Conservation (phyloP, 2,888 invertebrate genomes). For the Drosophila pseudotalamancana region DNA sequence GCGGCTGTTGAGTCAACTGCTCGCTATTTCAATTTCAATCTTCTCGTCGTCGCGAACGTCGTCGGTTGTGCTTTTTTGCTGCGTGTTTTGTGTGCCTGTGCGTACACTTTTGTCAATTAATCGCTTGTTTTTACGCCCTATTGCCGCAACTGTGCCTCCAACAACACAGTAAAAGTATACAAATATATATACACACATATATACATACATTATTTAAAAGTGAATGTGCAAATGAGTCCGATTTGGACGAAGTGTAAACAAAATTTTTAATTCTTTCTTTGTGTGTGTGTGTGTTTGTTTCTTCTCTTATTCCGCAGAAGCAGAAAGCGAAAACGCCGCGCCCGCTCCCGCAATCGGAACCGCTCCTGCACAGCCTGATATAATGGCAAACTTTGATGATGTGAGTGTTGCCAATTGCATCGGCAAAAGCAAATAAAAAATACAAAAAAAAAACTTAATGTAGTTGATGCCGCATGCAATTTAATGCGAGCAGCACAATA, state of each 20-base stretch:
- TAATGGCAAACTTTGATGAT: slow-evolving; percentile 83
- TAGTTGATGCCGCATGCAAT: slow-evolving; percentile 43
- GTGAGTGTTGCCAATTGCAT: slow-evolving; percentile 75
- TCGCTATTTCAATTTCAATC: slow-evolving; percentile 51
- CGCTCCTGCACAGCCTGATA: slow-evolving; percentile 56
- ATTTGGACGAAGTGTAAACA: slow-evolving; percentile 22
- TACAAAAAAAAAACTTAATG: slow-evolving; percentile 14
- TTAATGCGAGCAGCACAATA: slow-evolving; percentile 44
- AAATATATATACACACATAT: slow-evolving; percentile 10
- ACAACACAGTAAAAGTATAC: slow-evolving; percentile 40
- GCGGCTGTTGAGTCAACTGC: slow-evolving; percentile 37
- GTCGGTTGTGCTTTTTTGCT: slow-evolving; percentile 45
- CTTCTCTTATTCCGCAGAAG: slow-evolving; percentile 61
- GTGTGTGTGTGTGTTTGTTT: slow-evolving; percentile 40
- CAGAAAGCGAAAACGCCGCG: slow-evolving; percentile 63
- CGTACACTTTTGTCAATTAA: slow-evolving; percentile 28
- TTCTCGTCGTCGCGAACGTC: slow-evolving; percentile 43
- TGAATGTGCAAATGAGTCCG: slow-evolving; percentile 48
- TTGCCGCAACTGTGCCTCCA: slow-evolving; percentile 15
- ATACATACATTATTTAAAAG: slow-evolving; percentile 28
- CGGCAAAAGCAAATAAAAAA: slow-evolving; percentile 23
- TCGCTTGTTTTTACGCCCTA: slow-evolving; percentile 18
- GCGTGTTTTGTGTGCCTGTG: slow-evolving; percentile 1
- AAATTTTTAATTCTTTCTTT: slow-evolving; percentile 42
- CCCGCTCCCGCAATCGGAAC: slow-evolving; percentile 11